Evolutionary conservation across 2,888 invertebrate species (phyloP), one percentile per base, ranked within the genome.

Genomic region (Coleophora flavipennella): DNA sequence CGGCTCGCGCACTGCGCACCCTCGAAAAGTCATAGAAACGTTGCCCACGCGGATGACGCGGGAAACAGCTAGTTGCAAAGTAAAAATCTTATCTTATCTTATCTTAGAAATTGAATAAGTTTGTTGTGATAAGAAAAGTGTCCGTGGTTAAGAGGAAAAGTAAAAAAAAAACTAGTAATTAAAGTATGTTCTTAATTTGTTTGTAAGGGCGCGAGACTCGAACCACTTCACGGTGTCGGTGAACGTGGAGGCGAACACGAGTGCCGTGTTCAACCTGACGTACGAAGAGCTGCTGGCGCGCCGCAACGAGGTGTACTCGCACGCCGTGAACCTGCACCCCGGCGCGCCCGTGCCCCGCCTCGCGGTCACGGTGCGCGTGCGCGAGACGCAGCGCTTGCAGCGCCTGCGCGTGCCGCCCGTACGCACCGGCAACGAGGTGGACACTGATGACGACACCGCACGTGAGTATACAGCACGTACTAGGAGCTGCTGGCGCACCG

Each of bases 241-340:
- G 31, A 91, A 91, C 58, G 80, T 92, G 4, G 90, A 89, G 45
- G 81, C 90, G 0, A 70, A 83, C 40, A 85, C 86, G 11, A 87
- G 86, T 45, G 90, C 89, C 0, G 75, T 84, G 1, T 93, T 94
- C 67, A 90, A 90, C 56, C 67, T 92, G 47, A 90, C 88, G 0
- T 94, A 94, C 63, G 91, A 93, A 59, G 91, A 93, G 67, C 57
- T 93, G 31, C 66, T 93, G 35, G 69, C 84, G 13, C 81, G 92
- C 3, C 85, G 87, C 39, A 85, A 89, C 44, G 89, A 89, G 6
- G 84, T 86, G 9, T 93, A 92, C 73, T 89, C 91, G 57, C 87
- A 90, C 50, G 87, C 88, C 9, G 81, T 92, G 40, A 90, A 91
- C 62, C 73, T 92, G 37, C 89, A 90, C 59, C 91, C 91, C 0